phyloP scores from a whole-genome alignment of 1,140 invertebrate species.

The Eciton burchellii region DNA sequence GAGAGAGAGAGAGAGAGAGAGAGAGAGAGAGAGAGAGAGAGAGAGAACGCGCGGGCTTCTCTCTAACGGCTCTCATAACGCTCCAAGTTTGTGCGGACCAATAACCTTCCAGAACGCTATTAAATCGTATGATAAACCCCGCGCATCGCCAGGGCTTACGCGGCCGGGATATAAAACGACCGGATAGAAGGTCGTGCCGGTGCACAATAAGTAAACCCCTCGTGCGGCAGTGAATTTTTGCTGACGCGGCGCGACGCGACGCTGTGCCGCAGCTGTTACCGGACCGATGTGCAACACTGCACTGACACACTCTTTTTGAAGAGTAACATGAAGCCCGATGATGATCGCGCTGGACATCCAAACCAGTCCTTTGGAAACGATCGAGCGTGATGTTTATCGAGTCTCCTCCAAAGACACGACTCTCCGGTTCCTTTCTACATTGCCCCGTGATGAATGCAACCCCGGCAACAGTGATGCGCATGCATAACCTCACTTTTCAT shows the following conservation, averaged over 20 bases:
- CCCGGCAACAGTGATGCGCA: not conserved
- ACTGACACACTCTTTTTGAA: constrained; percentile 26
- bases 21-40: not conserved
- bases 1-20: not conserved
- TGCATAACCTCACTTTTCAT: not conserved
- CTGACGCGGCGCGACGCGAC: constrained; percentile 41
- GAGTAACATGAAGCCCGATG: constrained; percentile 30
- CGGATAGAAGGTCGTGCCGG: constrained; percentile 37
- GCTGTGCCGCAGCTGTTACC: constrained; percentile 47
- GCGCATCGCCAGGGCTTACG: constrained; percentile 42
- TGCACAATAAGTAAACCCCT: constrained; percentile 54
- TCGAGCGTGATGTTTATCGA: not conserved
- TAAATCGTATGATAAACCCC: constrained; percentile 67
- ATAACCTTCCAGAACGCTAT: constrained; percentile 63
- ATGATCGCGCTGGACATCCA: not conserved
- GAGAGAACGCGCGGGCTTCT: constrained; percentile 8
- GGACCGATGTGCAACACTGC: constrained; percentile 44
- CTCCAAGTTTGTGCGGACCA: constrained; percentile 60
- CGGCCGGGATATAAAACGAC: constrained; percentile 53
- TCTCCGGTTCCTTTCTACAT: not conserved
- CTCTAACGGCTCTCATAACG: constrained; percentile 29
- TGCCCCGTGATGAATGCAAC: not conserved
- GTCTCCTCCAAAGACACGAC: not conserved
- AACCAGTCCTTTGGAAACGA: not conserved
- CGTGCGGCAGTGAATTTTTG: constrained; percentile 55